phyloP scores from a whole-genome alignment of 2,888 invertebrate species.

The Schizaphis graminum region DNA sequence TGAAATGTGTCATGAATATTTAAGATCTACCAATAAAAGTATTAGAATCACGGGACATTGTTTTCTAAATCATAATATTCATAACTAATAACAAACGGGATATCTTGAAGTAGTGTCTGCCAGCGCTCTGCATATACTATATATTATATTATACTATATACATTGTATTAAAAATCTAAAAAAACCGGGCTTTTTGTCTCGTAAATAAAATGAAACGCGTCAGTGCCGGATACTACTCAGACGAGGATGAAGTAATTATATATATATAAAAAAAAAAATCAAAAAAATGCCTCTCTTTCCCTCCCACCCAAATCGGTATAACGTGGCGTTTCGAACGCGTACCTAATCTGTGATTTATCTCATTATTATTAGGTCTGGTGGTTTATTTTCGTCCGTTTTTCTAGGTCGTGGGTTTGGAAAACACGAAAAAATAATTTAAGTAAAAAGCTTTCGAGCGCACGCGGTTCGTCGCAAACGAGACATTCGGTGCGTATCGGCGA shows the following conservation, averaged over 20 bases:
- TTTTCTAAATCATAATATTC: background rate
- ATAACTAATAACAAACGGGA: background rate
- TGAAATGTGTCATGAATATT: background rate
- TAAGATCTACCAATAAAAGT: background rate
- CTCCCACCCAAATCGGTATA: background rate
- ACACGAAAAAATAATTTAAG: background rate
- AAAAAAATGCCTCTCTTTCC: background rate
- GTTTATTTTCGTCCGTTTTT: background rate
- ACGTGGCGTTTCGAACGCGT: slow-evolving; percentile 3
- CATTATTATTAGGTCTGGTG: slow-evolving; percentile 1
- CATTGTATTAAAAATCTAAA: background rate
- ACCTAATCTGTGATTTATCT: slow-evolving; percentile 3
- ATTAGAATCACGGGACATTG: background rate
- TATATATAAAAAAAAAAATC: background rate
- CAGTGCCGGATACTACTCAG: slow-evolving; percentile 9
- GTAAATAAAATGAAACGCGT: background rate
- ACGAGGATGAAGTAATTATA: background rate
- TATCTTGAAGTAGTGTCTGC: background rate
- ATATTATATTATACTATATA: background rate
- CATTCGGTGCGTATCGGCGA: slow-evolving; percentile 52
- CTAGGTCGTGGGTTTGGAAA: background rate
- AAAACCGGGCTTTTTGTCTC: background rate
- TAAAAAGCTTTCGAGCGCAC: slow-evolving; percentile 20
- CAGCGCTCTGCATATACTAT: too few relatives aligned
- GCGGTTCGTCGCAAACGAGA: background rate